These are phyloP conservation scores for Hydriomena furcata DNA, from an alignment of 2,888 invertebrate genomes.

Conservation along the genomic window DNA sequence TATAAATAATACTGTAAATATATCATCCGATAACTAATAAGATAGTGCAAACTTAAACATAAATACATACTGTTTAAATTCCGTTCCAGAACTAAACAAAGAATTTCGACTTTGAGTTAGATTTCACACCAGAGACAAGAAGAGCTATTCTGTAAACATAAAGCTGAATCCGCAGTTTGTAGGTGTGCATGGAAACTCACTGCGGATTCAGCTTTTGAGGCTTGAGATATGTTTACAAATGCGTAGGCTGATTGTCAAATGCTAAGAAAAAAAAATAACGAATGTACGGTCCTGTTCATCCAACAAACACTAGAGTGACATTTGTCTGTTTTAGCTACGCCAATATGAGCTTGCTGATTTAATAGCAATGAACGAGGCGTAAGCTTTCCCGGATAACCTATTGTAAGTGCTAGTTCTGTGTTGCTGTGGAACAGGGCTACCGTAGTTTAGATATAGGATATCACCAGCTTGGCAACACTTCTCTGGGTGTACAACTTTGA, in stretches of 20 bases:
- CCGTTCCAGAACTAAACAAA: not conserved
- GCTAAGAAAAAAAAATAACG: not conserved
- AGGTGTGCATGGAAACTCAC: too few relatives aligned
- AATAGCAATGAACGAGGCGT: conserved; percentile 73
- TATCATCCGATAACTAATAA: conserved; percentile 1
- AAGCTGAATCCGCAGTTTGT: too few relatives aligned
- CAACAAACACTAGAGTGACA: conserved; percentile 36
- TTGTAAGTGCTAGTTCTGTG: conserved; percentile 62
- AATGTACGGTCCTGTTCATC: not conserved
- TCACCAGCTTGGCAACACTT: conserved; percentile 29
- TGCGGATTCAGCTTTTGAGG: too few relatives aligned
- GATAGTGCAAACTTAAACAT: too few relatives aligned
- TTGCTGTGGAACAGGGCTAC: conserved; percentile 10
- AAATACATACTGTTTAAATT: too few relatives aligned
- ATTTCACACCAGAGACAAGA: too few relatives aligned
- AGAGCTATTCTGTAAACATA: too few relatives aligned
- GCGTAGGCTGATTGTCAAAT: too few relatives aligned
- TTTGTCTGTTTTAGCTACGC: conserved; percentile 78
- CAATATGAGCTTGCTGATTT: conserved; percentile 79
- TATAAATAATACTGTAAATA: conserved; percentile 14
- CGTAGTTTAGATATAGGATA: conserved; percentile 26
- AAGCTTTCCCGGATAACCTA: conserved; percentile 41
- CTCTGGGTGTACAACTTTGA: conserved; percentile 13
- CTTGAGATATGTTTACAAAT: too few relatives aligned
- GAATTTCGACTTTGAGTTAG: too few relatives aligned